A percentile compares a stretch with the other conserved stretches of the same genome.
Conservation (phyloP, 2,888 invertebrate species). For the Gastrophysa polygoni region DNA sequence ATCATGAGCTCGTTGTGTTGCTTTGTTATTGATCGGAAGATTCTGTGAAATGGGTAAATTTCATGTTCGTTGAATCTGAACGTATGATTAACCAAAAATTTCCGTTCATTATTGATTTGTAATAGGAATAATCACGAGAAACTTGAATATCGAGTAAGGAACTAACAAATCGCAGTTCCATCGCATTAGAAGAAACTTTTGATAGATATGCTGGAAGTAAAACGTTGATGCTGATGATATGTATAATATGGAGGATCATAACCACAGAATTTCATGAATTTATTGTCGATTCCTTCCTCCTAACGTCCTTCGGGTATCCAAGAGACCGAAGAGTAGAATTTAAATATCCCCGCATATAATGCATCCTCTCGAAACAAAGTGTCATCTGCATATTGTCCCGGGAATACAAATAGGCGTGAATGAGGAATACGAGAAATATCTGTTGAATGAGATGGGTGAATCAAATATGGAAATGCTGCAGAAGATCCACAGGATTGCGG, state of each 20-base stretch:
- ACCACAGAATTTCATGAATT: background rate
- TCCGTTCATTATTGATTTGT: too few relatives aligned
- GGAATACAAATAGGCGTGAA: background rate
- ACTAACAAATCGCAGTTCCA: too few relatives aligned
- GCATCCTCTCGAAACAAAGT: background rate
- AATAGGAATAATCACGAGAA: too few relatives aligned
- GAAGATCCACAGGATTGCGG: background rate
- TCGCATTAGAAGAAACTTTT: too few relatives aligned
- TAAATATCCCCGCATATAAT: background rate
- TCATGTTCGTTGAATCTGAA: background rate
- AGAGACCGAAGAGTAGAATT: background rate
- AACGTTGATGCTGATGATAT: too few relatives aligned
- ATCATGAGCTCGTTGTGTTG: slow-evolving; percentile 5
- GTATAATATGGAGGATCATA: too few relatives aligned
- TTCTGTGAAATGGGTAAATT: background rate
- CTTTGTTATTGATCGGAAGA: background rate
- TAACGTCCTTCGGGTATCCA: background rate
- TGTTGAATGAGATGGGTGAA: background rate
- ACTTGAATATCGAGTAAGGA: too few relatives aligned
- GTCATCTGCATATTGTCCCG: background rate
- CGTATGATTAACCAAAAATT: too few relatives aligned
- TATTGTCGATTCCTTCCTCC: background rate
- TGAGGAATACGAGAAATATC: background rate
- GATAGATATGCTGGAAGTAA: too few relatives aligned
- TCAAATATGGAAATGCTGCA: background rate